A percentile compares a stretch with the other conserved stretches of the same genome.
Evolutionary conservation across 2,113 vertebrate species (phyloP).

Genomic region (Melanerpes aurifrons): DNA sequence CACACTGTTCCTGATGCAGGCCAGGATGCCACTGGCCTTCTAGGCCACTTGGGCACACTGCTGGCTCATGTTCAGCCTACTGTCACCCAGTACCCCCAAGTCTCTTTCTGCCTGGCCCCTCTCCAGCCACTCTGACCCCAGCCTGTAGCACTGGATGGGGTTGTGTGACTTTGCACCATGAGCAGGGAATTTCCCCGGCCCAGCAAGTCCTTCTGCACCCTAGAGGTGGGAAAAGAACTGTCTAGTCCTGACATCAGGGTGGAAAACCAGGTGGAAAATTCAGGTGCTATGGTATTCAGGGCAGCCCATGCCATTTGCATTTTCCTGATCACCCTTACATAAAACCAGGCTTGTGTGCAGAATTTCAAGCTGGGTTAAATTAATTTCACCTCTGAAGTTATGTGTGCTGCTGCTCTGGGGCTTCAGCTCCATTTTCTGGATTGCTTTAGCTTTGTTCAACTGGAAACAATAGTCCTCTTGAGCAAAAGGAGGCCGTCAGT

Average conservation of each 20-base stretch:
- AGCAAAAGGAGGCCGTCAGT: background rate
- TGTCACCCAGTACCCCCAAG: no score
- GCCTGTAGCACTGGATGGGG: background rate
- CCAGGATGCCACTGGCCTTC: no score
- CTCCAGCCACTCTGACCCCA: background rate
- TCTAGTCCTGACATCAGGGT: background rate
- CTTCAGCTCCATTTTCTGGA: background rate
- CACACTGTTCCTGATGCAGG: no score
- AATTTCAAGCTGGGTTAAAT: background rate
- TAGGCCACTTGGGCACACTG: no score
- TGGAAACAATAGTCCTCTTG: background rate
- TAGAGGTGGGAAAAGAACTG: background rate
- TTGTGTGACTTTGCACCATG: background rate
- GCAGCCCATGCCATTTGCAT: rapidly evolving
- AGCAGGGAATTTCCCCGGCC: background rate
- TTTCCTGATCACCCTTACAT: background rate
- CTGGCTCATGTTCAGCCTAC: no score
- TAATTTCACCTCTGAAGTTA: background rate
- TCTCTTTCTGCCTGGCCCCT: no score
- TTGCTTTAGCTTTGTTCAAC: background rate
- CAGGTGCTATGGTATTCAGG: background rate
- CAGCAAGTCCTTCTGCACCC: background rate
- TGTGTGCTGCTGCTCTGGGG: background rate
- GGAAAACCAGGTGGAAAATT: background rate
- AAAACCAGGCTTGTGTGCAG: rapidly evolving